Evolutionary conservation across 2,797 vertebrate species (phyloP).

Genomic region (Neostethus bicornis): DNA sequence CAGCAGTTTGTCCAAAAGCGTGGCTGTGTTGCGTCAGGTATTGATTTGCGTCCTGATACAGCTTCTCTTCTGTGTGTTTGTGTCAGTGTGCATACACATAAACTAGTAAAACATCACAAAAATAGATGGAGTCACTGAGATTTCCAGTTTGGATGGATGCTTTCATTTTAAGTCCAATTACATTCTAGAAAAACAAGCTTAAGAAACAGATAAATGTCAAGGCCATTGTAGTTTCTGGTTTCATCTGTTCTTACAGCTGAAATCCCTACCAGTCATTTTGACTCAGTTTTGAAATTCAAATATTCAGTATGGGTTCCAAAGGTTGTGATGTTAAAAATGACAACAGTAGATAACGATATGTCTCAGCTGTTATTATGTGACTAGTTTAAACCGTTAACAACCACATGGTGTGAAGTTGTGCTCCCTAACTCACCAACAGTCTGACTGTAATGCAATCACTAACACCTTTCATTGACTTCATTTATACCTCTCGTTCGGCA

Average conservation of each 20-base stretch:
- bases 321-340: background rate
- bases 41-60: background rate
- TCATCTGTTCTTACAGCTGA: background rate
- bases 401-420: slow-evolving; percentile 17
- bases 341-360: background rate
- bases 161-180: background rate
- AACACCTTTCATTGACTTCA: background rate
- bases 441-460: background rate
- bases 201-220: too few relatives aligned
- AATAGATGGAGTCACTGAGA: background rate
- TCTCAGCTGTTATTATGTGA: background rate
- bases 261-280: too few relatives aligned
- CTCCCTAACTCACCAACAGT: background rate
- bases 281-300: background rate
- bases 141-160: background rate
- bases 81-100: background rate
- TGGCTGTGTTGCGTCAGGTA: background rate
- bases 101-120: background rate
- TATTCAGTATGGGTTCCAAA: background rate
- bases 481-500: background rate
- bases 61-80: too few relatives aligned
- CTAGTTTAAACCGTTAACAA: slow-evolving; percentile 13
- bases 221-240: background rate
- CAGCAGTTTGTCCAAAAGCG: background rate
- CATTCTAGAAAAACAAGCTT: too few relatives aligned